A percentile compares a stretch with the other conserved stretches of the same genome.
Conservation (phyloP, 2,113 vertebrate genomes). For the Toxostoma redivivum region DNA sequence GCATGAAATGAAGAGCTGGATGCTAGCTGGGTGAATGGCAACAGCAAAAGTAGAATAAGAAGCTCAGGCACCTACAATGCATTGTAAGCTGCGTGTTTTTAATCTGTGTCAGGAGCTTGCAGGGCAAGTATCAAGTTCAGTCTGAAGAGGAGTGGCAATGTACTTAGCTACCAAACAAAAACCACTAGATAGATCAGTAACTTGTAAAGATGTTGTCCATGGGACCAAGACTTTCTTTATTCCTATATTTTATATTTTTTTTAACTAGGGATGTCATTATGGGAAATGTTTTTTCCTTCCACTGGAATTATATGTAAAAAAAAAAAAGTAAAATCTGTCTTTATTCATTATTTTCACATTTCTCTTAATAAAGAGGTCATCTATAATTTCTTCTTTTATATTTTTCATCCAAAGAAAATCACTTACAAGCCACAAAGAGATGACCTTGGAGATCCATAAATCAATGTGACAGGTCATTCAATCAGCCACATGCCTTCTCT, state of each 20-base stretch:
- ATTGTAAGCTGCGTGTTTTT: not conserved
- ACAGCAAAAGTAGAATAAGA: not conserved
- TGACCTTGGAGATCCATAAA: conserved; percentile 56
- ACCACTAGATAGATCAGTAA: not conserved
- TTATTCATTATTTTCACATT: not conserved
- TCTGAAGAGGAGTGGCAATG: not conserved
- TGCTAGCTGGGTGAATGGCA: not conserved
- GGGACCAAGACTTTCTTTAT: not conserved
- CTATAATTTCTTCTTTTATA: not conserved
- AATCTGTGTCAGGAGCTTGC: not conserved
- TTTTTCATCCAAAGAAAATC: not conserved
- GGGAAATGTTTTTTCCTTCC: not conserved
- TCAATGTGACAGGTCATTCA: conserved; percentile 60
- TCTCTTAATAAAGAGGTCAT: not conserved
- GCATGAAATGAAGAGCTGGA: not conserved
- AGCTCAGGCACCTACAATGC: not conserved
- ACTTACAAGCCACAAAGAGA: not conserved
- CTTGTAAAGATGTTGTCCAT: not conserved
- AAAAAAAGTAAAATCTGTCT: not conserved
- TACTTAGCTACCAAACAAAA: not conserved
- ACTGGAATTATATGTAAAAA: not conserved
- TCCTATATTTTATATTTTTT: not conserved
- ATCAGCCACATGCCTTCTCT: conserved; percentile 37
- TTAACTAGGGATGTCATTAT: not conserved
- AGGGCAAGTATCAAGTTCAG: not conserved